A percentile compares a stretch with the other conserved stretches of the same genome.
phyloP scores from a whole-genome alignment of 1,140 invertebrate genomes.

The Diabrotica virgifera region DNA sequence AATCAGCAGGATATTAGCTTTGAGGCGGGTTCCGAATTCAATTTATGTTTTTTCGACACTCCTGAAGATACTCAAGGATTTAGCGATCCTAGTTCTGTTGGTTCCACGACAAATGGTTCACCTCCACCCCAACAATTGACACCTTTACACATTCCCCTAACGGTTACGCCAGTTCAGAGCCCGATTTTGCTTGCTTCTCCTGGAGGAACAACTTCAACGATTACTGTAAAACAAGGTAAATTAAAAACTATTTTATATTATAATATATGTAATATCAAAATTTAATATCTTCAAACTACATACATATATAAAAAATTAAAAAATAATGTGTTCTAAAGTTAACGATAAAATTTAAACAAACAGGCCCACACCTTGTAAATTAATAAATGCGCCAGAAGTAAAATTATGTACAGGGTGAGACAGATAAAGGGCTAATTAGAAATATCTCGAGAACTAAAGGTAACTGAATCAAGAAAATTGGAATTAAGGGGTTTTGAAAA shows the following conservation, averaged over 20 bases:
- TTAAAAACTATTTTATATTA: neutral
- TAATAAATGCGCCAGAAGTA: too few species aligned
- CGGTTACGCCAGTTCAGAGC: conserved; percentile 29
- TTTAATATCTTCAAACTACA: too few species aligned
- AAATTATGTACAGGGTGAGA: too few species aligned
- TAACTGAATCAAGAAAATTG: too few species aligned
- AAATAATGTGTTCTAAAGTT: too few species aligned
- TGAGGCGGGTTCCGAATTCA: conserved; percentile 72
- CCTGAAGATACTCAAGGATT: conserved; percentile 65
- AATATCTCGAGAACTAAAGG: too few species aligned
- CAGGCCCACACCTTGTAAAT: too few species aligned
- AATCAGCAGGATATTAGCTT: conserved; percentile 64
- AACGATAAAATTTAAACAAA: too few species aligned
- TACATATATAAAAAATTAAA: too few species aligned
- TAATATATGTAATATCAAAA: too few species aligned
- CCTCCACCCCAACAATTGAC: conserved; percentile 49
- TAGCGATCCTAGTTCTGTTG: conserved; percentile 65
- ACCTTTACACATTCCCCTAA: conserved; percentile 42
- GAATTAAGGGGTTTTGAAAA: too few species aligned
- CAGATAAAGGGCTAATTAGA: too few species aligned
- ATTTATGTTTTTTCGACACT: conserved; percentile 74
- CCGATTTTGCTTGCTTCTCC: conserved; percentile 37
- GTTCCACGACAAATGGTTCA: conserved; percentile 58
- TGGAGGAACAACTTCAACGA: conserved; percentile 29
- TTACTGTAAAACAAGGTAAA: conserved; percentile 43